Evolutionary conservation across 2,113 vertebrate genomes (phyloP), one percentile per base, ranked within the genome.

Genomic region (Lophius piscatorius): DNA sequence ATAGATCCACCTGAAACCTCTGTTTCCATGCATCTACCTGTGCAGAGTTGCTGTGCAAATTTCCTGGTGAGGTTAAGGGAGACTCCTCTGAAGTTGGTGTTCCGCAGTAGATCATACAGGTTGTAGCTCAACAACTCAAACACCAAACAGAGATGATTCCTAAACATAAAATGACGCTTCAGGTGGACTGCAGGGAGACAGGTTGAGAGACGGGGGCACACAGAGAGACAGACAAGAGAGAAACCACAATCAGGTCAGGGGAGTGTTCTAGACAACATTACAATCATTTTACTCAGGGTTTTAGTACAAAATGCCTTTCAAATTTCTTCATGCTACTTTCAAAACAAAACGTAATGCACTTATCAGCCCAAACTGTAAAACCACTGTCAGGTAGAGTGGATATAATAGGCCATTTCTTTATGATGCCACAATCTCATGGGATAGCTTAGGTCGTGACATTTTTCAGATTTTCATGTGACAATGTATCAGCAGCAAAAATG

Each of bases 151-250:
- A 97, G 93, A 89, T 97, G 95, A 90, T 95, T 97, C 81, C 95
- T 94, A 91, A 97, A 97, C 95, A 97, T 96, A 93, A 97, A 97
- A 91, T 97, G 95, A 67, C 95, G 93, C 87, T 97, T 97, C 86
- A 97, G 89, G 91, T 97, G 95, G 74, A 97, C 95, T 97, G 81
- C 8, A 50, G 13, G 22, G 26, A 24, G 40, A 70, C 57, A 26
- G 23, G 16, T 5, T 1, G 13, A 58, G 54, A 63, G 26, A 49
- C 39, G 49, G 9, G 74, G 47, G 33, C 14, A 26, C 33, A 13
- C 33, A 35, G 33, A 33, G 31, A 35, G 33, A 35, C 33, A 35
- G 12, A 35, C 4, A 13, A 11, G 13, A 35, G 13, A 14, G 9
- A 35, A 14, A 46, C 20, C 35, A 45, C 4, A 67, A 26, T 48